Evolutionary conservation across 2,888 invertebrate species (phyloP), one percentile per base, ranked within the genome.

Genomic region (Eupithecia subfuscata): DNA sequence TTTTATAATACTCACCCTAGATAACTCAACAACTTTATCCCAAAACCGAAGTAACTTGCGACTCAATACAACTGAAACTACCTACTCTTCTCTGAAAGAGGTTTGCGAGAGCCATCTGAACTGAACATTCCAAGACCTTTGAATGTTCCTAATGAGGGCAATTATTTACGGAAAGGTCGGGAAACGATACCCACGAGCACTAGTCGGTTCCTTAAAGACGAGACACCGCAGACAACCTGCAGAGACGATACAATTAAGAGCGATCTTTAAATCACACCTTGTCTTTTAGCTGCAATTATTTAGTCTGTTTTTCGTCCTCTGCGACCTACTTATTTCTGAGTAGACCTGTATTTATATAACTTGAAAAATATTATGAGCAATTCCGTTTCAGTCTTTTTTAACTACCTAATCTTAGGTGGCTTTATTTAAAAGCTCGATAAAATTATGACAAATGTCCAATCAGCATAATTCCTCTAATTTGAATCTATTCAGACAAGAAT

Each of bases 401-500:
- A 56, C 9, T 25, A 25, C 60, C 22, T 22, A 56, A 56, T 56
- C n/a, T n/a, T n/a, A 56, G 52, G n/a, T 25, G 3, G 12, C 22
- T 25, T 22, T 25, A 25, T 25, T 60, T 60, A 14, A 60, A 14
- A 25, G 6, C 6, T 60, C 11, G 22, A 4, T 56, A 12, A 56
- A 56, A 22, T 52, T 56, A 56, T 56, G 12, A 11, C 18, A 34
- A 67, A 65, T 65, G 65, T 37, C n/a, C 40, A 34, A 67, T 67
- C 65, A 67, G 40, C 40, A n/a, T 67, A 67, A 40, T 67, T 67
- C n/a, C 64, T 64, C 30, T 34, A 64, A 67, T 37, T 67, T 12
- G 40, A 37, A 18, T n/a, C 37, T 12, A 67, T 37, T 67, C 37
- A 37, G n/a, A 67, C n/a, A 11, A 11, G 11, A 34, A 4, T 40